A percentile compares a stretch with the other conserved stretches of the same genome.
Conservation (phyloP, 2,113 vertebrate species). For the Plecotus auritus region DNA sequence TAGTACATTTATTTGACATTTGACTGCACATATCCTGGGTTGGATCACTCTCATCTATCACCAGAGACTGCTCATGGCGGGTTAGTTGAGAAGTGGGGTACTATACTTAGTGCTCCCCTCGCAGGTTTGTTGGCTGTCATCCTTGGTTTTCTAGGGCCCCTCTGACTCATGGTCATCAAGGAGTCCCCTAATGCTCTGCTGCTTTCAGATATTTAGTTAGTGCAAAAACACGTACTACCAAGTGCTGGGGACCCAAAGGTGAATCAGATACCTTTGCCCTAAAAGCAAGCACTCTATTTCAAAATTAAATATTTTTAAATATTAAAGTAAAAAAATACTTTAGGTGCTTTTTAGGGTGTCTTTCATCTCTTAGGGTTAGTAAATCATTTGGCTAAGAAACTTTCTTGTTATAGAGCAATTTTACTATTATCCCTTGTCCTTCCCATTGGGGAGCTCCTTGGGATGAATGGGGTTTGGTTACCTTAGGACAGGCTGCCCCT, state of each 20-base stretch:
- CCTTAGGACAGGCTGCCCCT: not conserved
- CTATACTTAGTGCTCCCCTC: not conserved
- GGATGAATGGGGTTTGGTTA: not conserved
- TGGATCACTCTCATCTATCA: not conserved
- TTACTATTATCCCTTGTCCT: not conserved
- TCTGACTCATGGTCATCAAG: not conserved
- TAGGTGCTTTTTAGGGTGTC: not conserved
- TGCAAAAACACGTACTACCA: not conserved
- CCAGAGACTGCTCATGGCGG: not conserved
- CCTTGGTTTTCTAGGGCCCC: not conserved
- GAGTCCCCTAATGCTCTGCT: not conserved
- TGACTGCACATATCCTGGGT: not conserved
- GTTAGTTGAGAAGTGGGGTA: not conserved
- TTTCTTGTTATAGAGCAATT: not conserved
- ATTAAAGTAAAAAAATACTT: not conserved
- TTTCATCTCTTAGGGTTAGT: not conserved
- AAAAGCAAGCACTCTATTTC: not conserved
- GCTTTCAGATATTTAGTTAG: not conserved
- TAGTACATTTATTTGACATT: not conserved
- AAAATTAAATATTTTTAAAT: not conserved
- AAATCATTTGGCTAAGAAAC: not conserved
- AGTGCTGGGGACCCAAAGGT: not conserved
- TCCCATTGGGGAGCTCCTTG: rapidly evolving
- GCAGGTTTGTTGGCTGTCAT: not conserved
- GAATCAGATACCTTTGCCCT: not conserved